phyloP scores from a whole-genome alignment of 1,140 invertebrate genomes.

The Ceratitis capitata region DNA sequence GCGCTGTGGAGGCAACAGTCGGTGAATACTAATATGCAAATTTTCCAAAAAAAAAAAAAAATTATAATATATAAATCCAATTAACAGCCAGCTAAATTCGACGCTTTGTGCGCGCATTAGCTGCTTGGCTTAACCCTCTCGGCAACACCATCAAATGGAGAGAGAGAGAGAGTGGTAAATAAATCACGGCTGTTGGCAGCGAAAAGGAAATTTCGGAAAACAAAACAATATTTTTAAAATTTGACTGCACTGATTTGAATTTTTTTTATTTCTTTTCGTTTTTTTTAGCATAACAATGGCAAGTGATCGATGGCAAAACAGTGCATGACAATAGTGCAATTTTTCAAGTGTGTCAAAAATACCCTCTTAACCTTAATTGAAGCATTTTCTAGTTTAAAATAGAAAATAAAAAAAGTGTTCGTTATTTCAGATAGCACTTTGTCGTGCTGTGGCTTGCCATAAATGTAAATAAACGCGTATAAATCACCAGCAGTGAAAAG shows the following conservation, averaged over 20 bases:
- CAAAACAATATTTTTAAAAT: not conserved
- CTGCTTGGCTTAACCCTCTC: constrained; percentile 1
- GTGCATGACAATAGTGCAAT: constrained; percentile 5
- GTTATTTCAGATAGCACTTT: not conserved
- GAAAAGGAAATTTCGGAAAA: constrained; percentile 8
- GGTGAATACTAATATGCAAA: not conserved
- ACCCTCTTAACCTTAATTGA: constrained; percentile 35
- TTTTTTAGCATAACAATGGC: constrained; percentile 19
- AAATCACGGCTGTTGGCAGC: constrained; percentile 12
- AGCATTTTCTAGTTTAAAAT: not conserved
- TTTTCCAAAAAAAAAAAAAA: constrained; percentile 10
- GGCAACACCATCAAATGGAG: not conserved
- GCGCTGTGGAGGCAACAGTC: not conserved
- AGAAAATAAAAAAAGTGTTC: no score
- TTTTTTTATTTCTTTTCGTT: not conserved
- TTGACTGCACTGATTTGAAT: not conserved
- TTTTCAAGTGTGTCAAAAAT: constrained; percentile 38
- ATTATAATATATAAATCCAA: constrained; percentile 13
- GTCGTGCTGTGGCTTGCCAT: not conserved
- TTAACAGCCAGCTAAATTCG: constrained; percentile 12
- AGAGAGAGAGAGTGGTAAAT: not conserved
- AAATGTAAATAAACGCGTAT: not conserved
- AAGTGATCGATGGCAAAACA: constrained; percentile 31
- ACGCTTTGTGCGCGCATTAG: not conserved
- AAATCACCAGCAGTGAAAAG: constrained; percentile 21